Evolutionary conservation across 2,888 invertebrate species (phyloP).

Genomic region (Latrodectus elegans): DNA sequence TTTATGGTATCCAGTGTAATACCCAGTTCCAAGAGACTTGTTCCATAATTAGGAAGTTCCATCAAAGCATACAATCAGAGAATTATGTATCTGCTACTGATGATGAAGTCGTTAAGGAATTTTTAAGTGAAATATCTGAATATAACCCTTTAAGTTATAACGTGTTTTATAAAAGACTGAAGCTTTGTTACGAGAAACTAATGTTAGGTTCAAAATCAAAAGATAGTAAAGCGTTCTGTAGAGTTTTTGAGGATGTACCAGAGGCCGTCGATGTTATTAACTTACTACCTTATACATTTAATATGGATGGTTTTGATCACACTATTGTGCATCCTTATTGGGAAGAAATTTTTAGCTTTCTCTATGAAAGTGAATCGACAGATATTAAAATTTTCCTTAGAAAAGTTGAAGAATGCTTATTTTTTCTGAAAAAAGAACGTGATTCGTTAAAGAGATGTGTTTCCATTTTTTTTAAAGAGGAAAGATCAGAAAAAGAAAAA

Average conservation of each 20-base stretch:
- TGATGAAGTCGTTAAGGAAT: background rate
- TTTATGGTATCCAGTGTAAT: constrained; percentile 8
- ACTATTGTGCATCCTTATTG: background rate
- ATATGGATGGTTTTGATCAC: background rate
- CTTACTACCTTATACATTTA: background rate
- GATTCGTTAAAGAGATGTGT: no score
- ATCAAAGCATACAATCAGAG: background rate
- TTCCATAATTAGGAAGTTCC: constrained; percentile 1
- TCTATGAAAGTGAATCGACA: background rate
- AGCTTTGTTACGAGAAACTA: background rate
- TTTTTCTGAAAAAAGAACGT: background rate
- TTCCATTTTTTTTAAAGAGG: no score
- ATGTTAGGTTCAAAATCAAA: background rate
- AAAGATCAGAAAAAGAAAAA: no score
- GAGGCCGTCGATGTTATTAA: background rate
- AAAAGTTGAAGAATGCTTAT: background rate
- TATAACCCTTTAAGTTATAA: background rate
- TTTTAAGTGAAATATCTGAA: constrained; percentile 4
- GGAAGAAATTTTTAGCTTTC: background rate
- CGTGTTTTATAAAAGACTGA: background rate
- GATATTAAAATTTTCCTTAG: background rate
- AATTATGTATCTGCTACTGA: background rate
- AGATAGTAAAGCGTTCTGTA: background rate
- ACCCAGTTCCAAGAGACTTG: constrained; percentile 16
- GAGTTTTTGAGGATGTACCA: background rate